phyloP scores from a whole-genome alignment of 2,113 vertebrate species.

The Atractosteus spatula region DNA sequence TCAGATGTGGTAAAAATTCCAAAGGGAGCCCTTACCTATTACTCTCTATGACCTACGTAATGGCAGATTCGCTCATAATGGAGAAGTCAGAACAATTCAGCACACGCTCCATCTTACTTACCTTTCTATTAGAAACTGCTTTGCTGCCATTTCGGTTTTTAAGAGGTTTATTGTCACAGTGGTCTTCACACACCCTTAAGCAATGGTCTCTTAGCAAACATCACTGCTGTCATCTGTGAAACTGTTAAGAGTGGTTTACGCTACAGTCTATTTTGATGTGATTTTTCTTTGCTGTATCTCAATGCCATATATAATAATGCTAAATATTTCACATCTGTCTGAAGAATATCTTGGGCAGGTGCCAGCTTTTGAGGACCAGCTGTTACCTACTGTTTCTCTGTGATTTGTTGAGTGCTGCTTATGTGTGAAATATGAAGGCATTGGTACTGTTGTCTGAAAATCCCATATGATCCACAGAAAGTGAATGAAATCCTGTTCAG shows the following conservation, averaged over 20 bases:
- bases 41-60: constrained; percentile 16
- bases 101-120: constrained; percentile 31
- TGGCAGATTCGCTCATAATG: constrained; percentile 7
- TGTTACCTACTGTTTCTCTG: neutral
- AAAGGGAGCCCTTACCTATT: neutral
- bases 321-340: neutral
- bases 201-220: neutral
- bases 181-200: neutral
- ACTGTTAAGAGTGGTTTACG: neutral
- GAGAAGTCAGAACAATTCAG: constrained; percentile 21
- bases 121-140: constrained; percentile 12
- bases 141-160: constrained; percentile 6
- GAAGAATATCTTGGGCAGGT: neutral
- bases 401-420: neutral
- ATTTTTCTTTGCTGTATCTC: neutral
- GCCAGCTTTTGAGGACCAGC: neutral
- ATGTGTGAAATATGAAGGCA: neutral
- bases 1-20: neutral
- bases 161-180: neutral
- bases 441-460: no score
- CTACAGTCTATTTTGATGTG: neutral
- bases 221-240: neutral
- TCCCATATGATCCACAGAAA: no score
- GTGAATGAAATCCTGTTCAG: no score
- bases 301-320: neutral